Base-by-base conservation (phyloP, 2,888 invertebrate species). In the Philhelius pedissequus region DNA sequence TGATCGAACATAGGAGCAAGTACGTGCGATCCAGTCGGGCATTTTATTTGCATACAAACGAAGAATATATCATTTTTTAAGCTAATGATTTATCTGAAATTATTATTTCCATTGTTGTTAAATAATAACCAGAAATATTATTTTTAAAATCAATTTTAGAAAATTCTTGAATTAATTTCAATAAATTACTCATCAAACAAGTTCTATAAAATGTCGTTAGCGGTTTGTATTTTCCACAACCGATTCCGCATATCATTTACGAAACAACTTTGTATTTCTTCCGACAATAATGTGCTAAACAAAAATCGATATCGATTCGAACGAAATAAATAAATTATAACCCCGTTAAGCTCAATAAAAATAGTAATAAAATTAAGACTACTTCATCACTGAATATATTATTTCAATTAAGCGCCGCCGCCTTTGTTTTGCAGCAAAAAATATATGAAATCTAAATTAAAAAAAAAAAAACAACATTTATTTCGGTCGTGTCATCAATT, bases 401-500 rank as follows among this genome's bases (percentile, higher is more conserved):
- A 38, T 22, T n/a, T 60, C 40, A 7, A n/a, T 38, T 22, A 15
- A 68, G 30, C 58, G 66, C 68, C 73, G 66, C 68, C 73, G 68
- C 68, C 71, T 75, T 66, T 81, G 71, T 54, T 38, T 56, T 27
- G 27, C 38, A 60, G 3, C 40, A 60, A 25, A 1, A 7, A 25
- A 48, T 11, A 35, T 3, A 13, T 13, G 11, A 9, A 45, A 20
- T n/a, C n/a, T n/a, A n/a, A n/a, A n/a, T n/a, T 4, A 45, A 25
- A 2, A 32, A 40, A 13, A 38, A 22, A 15, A 25, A n/a, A 58
- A 8, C 9, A 15, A 9, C 22, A 43, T 43, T 30, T 71, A 73
- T 62, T 54, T 66, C 60, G 13, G 66, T 68, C 66, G 58, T 40
- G 52, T 66, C 77, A 77, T 38, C 60, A 60, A 11, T 4, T 27